Base-by-base conservation (phyloP, 2,797 vertebrate species). In the Garrulus glandarius region DNA sequence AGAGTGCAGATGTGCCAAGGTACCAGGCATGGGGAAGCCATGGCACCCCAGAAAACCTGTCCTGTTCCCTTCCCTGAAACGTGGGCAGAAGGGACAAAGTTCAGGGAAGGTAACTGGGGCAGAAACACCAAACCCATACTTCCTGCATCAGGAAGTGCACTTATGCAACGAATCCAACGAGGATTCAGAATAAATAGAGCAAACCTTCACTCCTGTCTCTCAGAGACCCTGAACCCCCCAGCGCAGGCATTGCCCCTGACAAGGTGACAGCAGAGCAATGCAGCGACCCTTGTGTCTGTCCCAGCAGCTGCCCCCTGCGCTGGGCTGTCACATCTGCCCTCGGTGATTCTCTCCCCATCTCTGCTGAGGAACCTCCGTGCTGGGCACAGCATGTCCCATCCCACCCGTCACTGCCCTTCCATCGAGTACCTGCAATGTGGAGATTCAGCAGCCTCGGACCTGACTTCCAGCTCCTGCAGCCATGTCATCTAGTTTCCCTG, bases 271-370 rank as follows among this genome's bases (percentile, higher is more conserved):
- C 60, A 29, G 20, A 71, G 76, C 30, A 34, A 6, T 0, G 4
- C 71, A 41, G 22, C 0, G 0, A 30, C 60, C 32, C 29, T 26
- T 2, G 6, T 2, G 6, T 11, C 12, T 9, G 50, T 15, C 55
- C 15, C n/a, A 26, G 32, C 52, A 26, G 60, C 41, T 56, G 56
- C 5, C 36, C 39, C 23, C 0, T 0, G 1, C 2, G 11, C 3
- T 34, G 6, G 68, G 72, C 59, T 6, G 36, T n/a, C 50, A 4
- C 75, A 57, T 1, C 1, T 14, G 17, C 26, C 34, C 15, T 11
- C 0, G 1, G n/a, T 6, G 5, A 11, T 0, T 0, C 9, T 16
- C 4, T 9, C 23, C 34, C 22, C 1, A 4, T 6, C 56, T 20
- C 22, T 2, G 2, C 41, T 3, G 22, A 44, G 64, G 27, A 64